Evolutionary conservation across 2,888 invertebrate genomes (phyloP).

Genomic region (Drosophila rubida): DNA sequence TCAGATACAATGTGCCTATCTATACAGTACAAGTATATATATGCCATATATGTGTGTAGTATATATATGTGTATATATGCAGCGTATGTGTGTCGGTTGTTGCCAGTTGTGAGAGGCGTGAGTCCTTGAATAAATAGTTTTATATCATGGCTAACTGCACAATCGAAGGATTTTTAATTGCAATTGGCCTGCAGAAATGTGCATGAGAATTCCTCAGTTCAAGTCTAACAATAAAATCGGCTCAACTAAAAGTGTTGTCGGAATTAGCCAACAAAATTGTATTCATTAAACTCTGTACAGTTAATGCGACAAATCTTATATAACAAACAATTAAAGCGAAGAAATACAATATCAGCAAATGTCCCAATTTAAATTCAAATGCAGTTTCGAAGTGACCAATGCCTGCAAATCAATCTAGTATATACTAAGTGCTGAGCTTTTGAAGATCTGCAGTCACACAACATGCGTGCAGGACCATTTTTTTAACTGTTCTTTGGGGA

Average conservation of each 20-base stretch:
- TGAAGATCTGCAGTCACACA: constrained; percentile 5
- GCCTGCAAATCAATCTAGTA: background rate
- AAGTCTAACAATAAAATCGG: background rate
- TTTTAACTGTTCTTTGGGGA: background rate
- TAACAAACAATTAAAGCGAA: constrained; percentile 5
- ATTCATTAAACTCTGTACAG: background rate
- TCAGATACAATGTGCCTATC: constrained; percentile 10
- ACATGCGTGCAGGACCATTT: background rate
- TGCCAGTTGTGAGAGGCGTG: constrained; percentile 17
- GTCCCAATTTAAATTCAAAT: background rate
- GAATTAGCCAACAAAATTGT: no score
- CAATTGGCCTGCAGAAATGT: background rate
- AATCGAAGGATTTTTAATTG: constrained; percentile 8
- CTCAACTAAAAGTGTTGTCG: no score
- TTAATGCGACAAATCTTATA: background rate
- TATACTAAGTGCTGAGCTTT: background rate
- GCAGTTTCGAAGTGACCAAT: background rate
- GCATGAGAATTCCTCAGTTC: background rate
- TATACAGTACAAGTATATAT: background rate
- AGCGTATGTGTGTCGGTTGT: constrained; percentile 25
- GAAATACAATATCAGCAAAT: background rate
- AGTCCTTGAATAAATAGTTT: constrained; percentile 15
- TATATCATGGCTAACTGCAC: constrained; percentile 8
- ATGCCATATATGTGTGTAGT: background rate
- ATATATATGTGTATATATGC: background rate